These are phyloP conservation scores for Argyresthia albistria DNA, from an alignment of 2,888 invertebrate genomes.

Conservation along the genomic window DNA sequence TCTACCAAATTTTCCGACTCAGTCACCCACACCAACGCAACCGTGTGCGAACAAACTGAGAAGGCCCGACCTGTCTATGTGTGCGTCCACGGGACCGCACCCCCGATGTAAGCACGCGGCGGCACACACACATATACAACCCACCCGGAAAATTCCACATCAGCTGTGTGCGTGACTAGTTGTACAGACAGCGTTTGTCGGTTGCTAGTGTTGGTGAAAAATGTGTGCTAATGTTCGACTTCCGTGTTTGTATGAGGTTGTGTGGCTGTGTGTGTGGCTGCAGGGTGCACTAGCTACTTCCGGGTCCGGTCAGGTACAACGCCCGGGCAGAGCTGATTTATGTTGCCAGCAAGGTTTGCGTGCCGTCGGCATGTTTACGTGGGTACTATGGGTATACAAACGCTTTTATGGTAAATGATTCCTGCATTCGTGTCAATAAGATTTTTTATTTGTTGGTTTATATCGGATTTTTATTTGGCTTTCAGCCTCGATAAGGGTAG, in stretches of 20 bases:
- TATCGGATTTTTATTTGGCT: no score
- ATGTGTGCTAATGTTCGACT: conserved; percentile 62
- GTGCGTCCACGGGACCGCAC: conserved; percentile 23
- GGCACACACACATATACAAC: conserved; percentile 39
- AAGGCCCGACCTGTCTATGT: conserved; percentile 25
- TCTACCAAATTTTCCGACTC: conserved; percentile 1
- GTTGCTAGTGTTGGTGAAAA: conserved; percentile 40
- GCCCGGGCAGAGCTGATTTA: conserved; percentile 53
- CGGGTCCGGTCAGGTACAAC: conserved; percentile 58
- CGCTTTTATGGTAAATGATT: no score
- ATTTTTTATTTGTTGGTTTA: no score
- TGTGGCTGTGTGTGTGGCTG: conserved; percentile 20
- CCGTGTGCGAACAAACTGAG: conserved; percentile 10
- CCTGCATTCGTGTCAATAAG: no score
- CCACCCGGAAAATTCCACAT: conserved; percentile 24
- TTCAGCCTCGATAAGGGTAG: no score
- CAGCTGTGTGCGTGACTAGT: conserved; percentile 22
- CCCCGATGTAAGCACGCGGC: conserved; percentile 50
- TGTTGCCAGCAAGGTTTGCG: conserved; percentile 47
- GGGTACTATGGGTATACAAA: not conserved
- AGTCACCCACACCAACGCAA: conserved; percentile 5
- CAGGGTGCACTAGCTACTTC: conserved; percentile 57
- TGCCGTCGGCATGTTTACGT: conserved; percentile 51
- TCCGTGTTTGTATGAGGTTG: conserved; percentile 39
- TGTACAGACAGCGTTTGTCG: conserved; percentile 10